Evolutionary conservation across 2,888 invertebrate genomes (phyloP).

Genomic region (Dicyrtomina minuta): DNA sequence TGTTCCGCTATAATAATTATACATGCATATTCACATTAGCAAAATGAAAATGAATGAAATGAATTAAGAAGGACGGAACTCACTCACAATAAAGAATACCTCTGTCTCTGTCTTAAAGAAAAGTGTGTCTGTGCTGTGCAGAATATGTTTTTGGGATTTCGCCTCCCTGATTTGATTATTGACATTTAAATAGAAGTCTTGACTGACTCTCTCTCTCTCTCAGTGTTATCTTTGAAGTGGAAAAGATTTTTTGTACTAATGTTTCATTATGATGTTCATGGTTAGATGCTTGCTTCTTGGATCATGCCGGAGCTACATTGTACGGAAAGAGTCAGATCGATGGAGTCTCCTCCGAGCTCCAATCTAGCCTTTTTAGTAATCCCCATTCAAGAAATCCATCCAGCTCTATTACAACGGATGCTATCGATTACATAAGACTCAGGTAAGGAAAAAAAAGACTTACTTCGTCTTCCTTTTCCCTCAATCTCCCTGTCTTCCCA

Average conservation of each 20-base stretch:
- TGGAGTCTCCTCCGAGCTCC: slow-evolving; percentile 66
- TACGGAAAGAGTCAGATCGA: slow-evolving; percentile 76
- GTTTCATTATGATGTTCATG: slow-evolving; percentile 29
- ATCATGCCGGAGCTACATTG: slow-evolving; percentile 83
- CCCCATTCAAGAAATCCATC: slow-evolving; percentile 77
- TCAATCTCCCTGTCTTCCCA: not conserved
- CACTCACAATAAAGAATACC: not conserved
- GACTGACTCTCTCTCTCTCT: not conserved
- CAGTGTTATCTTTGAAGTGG: slow-evolving; percentile 4
- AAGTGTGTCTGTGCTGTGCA: not conserved
- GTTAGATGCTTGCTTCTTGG: slow-evolving; percentile 66
- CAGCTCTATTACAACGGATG: slow-evolving; percentile 77
- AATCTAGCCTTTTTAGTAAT: slow-evolving; percentile 78
- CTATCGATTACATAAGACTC: slow-evolving; percentile 78
- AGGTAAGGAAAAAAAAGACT: slow-evolving; percentile 60
- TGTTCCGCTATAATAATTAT: no score
- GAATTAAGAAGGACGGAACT: no score
- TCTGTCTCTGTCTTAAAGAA: not conserved
- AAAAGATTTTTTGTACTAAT: slow-evolving; percentile 24
- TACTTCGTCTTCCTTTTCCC: not conserved
- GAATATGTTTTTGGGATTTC: not conserved
- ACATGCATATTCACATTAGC: no score
- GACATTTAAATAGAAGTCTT: slow-evolving; percentile 18
- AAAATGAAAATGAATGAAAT: no score
- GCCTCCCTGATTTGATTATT: slow-evolving; percentile 19